These are phyloP conservation scores for Conus ventricosus DNA, from an alignment of 1,140 invertebrate species.

Conservation along the genomic window DNA sequence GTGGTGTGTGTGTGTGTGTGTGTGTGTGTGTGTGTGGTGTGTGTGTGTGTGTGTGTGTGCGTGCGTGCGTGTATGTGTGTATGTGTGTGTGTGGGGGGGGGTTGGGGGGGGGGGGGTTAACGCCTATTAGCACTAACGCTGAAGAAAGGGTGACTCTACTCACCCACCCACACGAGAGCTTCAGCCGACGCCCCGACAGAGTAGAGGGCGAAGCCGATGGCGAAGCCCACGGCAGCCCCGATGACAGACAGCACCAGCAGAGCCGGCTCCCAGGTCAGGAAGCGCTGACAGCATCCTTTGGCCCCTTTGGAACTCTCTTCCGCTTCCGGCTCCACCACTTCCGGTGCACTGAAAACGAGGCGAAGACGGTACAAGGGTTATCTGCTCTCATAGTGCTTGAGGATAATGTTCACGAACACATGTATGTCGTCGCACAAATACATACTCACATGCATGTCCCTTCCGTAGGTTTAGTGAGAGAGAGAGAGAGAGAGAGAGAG, in stretches of 20 bases:
- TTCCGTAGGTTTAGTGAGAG: background rate
- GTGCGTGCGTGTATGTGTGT: no score
- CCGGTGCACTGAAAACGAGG: background rate
- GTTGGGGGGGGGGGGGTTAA: no score
- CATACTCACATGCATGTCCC: background rate
- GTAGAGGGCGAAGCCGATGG: conserved; percentile 33
- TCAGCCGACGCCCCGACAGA: background rate
- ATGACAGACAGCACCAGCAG: background rate
- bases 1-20: no score
- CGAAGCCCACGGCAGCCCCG: conserved; percentile 9
- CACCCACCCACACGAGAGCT: conserved; percentile 11
- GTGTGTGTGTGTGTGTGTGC: no score
- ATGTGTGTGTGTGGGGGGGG: no score
- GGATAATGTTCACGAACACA: background rate
- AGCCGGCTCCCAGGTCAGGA: background rate
- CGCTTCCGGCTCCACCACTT: background rate
- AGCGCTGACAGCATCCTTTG: background rate
- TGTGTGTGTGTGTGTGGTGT: no score
- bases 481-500: no score
- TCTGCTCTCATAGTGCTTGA: background rate
- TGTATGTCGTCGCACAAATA: background rate
- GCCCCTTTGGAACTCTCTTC: background rate
- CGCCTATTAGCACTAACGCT: no score
- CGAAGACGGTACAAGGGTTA: background rate
- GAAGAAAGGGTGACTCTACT: background rate